Evolutionary conservation across 2,888 invertebrate genomes (phyloP), one percentile per base, ranked within the genome.

Genomic region (Platycnemis pennipes): DNA sequence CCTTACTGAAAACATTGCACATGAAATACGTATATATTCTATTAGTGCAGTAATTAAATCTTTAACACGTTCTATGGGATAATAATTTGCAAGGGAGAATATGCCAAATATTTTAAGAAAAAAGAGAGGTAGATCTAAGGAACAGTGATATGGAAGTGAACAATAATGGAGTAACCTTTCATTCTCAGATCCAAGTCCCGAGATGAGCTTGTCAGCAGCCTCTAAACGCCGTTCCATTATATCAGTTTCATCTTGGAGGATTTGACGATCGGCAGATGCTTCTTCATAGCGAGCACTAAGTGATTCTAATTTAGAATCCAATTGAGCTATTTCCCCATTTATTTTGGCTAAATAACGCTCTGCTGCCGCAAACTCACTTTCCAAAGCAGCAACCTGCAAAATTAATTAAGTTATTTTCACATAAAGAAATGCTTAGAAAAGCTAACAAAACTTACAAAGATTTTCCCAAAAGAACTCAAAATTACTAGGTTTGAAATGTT

Each of bases 181-280:
- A 95, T 98, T 98, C 96, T 99, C 99, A 1, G 99, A 99, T 3
- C 98, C 98, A 1, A 99, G 96, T 26, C 99, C 99, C 16, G 98
- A 98, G 95, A 99, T 98, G 5, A 99, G 97, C 96, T 99, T 99
- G 96, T 99, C 98, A 0, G 99, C 99, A 0, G 99, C 99, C 77
- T 98, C 96, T 63, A 99, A 96, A 88, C 98, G 97, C 95, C 98
- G 96, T 97, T 98, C 98, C 97, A 99, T 98, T 45, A 98, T 97
- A 96, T 98, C 98, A 0, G 98, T 98, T 96, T 99, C 98, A 95
- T 98, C 98, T 96, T 98, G 98, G 94, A 99, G 96, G 94, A 97
- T 97, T 95, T 98, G 97, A 94, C 97, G 97, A 97, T 95, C 97
- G 95, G 97, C 96, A 97, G 98, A 98, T 0, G 99, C 98, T 0